Evolutionary conservation across 1,140 invertebrate species (phyloP), one percentile per base, ranked within the genome.

Genomic region (Penaeus japonicus): DNA sequence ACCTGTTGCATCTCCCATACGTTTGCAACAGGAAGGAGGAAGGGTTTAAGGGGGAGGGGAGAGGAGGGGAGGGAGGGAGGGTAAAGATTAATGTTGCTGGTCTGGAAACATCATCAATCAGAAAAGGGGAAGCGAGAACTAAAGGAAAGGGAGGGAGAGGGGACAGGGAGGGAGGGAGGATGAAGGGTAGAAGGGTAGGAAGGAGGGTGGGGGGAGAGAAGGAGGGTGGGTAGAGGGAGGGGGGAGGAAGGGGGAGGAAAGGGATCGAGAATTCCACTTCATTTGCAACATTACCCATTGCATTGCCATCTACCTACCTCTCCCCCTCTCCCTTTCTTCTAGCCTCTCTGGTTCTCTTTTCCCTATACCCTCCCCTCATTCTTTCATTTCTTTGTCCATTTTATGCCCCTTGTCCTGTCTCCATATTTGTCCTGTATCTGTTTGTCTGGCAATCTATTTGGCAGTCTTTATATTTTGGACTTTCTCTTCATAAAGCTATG

Each of bases 1-100:
- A 73, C 70, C 70, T 73, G 70, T 73, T 73, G 70, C 70, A 73
- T 20, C 35, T 73, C 70, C 70, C 70, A 73, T 73, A 73, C 35
- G 70, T 32, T 73, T 73, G 27, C 27, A 73, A 73, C 47, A 47
- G 47, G 47, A 47, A 47, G 47, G 47, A 47, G 47, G 47, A 47
- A 47, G 47, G 47, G 47, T 12, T 47, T 47, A 47, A 47, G 10
- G 47, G 47, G 47, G 47, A 15, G 10, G 35, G 7, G 35, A 7
- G 35, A 39, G 35, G 35, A 39, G 7, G 35, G 35, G 32, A 17
- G n/a, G 70, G 70, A 32, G 35, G 20, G 70, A 73, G 70, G 35
- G 4, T 30, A 27, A 73, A 30, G 70, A 73, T 73, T 30, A 73
- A 73, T 73, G 70, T 73, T 73, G 70, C 35, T 73, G 27, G 35